These are phyloP conservation scores for Pyrocephalus nanus DNA, from an alignment of 2,797 vertebrate genomes.

Conservation along the genomic window DNA sequence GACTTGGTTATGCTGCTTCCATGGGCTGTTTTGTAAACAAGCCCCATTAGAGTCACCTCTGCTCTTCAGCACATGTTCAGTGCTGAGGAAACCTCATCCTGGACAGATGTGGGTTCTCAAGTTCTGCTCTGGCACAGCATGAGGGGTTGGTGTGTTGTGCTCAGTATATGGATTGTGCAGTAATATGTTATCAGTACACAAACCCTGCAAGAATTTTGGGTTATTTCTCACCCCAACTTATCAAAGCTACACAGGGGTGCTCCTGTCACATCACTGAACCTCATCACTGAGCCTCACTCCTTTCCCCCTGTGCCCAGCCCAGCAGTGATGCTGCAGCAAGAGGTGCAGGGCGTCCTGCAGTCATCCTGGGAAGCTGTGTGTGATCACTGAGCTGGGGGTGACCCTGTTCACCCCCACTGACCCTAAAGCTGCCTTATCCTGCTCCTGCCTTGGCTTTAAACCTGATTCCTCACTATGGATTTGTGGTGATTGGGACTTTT, in stretches of 20 bases:
- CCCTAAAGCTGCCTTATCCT: background rate
- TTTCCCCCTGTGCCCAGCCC: background rate
- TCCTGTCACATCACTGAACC: background rate
- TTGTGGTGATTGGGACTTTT: background rate
- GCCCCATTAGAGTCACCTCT: background rate
- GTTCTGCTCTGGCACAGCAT: fast-evolving
- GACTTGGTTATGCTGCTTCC: background rate
- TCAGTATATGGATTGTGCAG: background rate
- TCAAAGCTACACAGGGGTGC: background rate
- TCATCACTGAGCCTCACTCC: background rate
- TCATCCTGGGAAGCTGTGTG: background rate
- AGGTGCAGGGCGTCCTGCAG: background rate
- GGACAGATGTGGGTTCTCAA: background rate
- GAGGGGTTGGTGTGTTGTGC: background rate
- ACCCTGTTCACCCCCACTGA: background rate
- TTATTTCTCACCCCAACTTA: background rate
- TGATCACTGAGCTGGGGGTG: background rate
- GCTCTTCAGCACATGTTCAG: background rate
- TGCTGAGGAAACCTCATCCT: background rate
- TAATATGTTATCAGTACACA: background rate
- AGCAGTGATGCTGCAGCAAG: background rate
- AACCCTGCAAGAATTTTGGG: background rate
- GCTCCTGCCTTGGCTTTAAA: background rate
- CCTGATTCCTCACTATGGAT: no score
- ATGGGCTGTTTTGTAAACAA: slow-evolving; percentile 1